Base-by-base conservation (phyloP, 2,797 vertebrate genomes). In the Bradypodion pumilum region DNA sequence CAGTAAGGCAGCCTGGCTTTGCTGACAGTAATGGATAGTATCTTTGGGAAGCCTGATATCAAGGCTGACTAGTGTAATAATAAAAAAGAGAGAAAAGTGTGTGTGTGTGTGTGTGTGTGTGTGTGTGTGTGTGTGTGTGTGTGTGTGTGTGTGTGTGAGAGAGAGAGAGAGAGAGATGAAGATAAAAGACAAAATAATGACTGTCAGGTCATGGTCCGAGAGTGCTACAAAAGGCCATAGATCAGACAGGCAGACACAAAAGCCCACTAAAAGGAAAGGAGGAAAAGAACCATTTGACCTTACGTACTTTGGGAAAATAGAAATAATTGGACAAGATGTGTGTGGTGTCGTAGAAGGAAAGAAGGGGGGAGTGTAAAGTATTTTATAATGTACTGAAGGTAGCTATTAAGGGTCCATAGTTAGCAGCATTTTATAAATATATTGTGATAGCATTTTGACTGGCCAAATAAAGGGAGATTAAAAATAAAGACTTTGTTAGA, bases 21-120 rank as follows among this genome's bases (percentile, higher is more conserved):
- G 92, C 96, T 97, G 96, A 97, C 94, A 96, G 93, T 98, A 98
- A 98, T 97, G 96, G 98, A 98, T 98, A 97, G 97, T 96, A 96
- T 96, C 97, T 94, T 95, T 93, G 95, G 95, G 95, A 97, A 97
- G 97, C 96, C 94, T 95, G 95, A 95, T 96, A 96, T 96, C 96
- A 96, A 95, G 95, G 95, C 96, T 97, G 96, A 95, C 95, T 96
- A 94, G 96, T 96, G 96, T 96, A 96, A 97, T 97, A 96, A 97
- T 95, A 96, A 95, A 93, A 94, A 96, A 80, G 42, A 56, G 13
- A 5, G 3, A 19, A 19, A 12, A 52, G 49, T 52, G 49, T 52
- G 49, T 52, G 49, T 52, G 49, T 52, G 49, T 52, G 49, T 9
- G 49, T 40, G 37, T 40, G 37, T 40, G 37, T 40, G 37, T 40